Evolutionary conservation across 1,140 invertebrate genomes (phyloP).

Genomic region (Linepithema humile): DNA sequence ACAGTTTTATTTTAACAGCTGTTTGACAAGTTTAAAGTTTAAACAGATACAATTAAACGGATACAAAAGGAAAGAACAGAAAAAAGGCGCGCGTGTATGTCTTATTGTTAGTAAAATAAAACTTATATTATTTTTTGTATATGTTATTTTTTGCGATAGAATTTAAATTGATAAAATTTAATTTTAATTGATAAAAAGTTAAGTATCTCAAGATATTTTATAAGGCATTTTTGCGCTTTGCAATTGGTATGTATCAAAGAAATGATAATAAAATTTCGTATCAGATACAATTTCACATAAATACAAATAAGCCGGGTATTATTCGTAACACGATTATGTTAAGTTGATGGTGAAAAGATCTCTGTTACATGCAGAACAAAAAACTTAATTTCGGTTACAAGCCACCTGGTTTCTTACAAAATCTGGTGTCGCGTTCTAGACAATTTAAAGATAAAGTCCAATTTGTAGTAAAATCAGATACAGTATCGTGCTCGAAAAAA

Average conservation of each 20-base stretch:
- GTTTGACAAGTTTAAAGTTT: too few species aligned
- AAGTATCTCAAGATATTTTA: not conserved
- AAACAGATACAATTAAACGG: too few species aligned
- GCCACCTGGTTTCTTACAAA: not conserved
- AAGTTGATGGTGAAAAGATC: not conserved
- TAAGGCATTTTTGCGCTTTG: not conserved
- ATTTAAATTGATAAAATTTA: too few species aligned
- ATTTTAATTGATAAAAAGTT: not conserved
- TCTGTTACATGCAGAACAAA: not conserved
- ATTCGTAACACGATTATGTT: not conserved
- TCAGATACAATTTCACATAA: conserved; percentile 1
- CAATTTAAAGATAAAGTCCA: not conserved
- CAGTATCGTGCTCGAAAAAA: not conserved
- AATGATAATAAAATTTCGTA: too few species aligned
- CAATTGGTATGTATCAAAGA: not conserved
- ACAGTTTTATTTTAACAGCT: too few species aligned
- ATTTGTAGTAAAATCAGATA: not conserved
- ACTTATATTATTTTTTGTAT: too few species aligned
- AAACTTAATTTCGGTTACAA: not conserved
- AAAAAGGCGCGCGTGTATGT: too few species aligned
- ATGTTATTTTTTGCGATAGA: not conserved
- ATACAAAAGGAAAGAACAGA: too few species aligned
- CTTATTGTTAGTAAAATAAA: too few species aligned
- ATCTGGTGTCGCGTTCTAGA: not conserved
- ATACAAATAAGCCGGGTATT: conserved; percentile 12